Evolutionary conservation across 2,797 vertebrate genomes (phyloP).

Genomic region (Alcedo quadribrachys): DNA sequence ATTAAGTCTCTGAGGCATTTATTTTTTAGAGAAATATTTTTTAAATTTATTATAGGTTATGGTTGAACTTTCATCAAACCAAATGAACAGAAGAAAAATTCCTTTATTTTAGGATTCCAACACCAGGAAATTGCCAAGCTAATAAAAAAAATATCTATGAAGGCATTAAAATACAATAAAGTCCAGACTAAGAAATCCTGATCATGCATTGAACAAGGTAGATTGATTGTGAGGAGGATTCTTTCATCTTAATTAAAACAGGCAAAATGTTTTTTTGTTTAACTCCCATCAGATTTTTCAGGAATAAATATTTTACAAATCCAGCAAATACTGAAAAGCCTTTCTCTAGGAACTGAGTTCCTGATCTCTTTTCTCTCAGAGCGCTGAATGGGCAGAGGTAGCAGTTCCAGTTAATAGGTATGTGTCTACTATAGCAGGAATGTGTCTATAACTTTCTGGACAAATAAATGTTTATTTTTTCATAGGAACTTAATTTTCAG

Average conservation of each 20-base stretch:
- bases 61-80: neutral
- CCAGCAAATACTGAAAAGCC: neutral
- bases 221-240: neutral
- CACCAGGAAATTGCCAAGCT: neutral
- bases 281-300: neutral
- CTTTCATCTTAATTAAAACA: neutral
- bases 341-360: neutral
- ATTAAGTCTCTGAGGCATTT: neutral
- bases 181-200: neutral
- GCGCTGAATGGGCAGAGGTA: neutral
- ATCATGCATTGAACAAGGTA: neutral
- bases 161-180: neutral
- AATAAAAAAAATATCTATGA: neutral
- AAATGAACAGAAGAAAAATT: neutral
- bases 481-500: slow-evolving; percentile 7
- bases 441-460: neutral
- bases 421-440: neutral
- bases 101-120: neutral
- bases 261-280: neutral
- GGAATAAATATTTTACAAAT: neutral
- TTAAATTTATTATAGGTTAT: neutral
- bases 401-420: neutral
- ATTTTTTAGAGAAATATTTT: neutral
- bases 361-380: neutral
- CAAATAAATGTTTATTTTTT: slow-evolving; percentile 48